Base-by-base conservation (phyloP, 1,140 invertebrate genomes). In the Pseudobourletiella spinata region DNA sequence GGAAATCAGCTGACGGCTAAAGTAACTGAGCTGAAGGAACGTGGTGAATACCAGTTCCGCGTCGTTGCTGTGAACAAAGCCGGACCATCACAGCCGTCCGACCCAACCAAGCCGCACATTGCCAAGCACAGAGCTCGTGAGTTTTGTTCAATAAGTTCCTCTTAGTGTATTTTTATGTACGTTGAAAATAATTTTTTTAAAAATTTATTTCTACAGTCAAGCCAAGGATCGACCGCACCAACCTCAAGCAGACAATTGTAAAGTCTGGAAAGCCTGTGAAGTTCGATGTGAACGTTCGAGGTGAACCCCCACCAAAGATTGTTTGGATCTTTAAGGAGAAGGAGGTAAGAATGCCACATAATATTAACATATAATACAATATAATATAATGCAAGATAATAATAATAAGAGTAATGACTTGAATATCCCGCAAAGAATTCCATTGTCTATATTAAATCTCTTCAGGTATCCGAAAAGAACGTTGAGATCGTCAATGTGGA, bases 51-150 rank as follows among this genome's bases (percentile, higher is more conserved):
- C 76, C 89, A 97, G 75, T 98, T 99, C 80, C 80, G 95, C 56
- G 83, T 98, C 1, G 83, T 91, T 69, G 95, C 96, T 14, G 87
- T 97, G 20, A 99, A 99, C 78, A 96, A 97, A 78, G 95, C 93
- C 51, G 96, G 97, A 44, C 83, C 80, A 3, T 94, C 92, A 1
- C 86, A 26, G 14, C 63, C 68, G 88, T 97, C 93, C 24, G 93
- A 96, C 69, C 85, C 94, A 1, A 95, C 89, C n/a, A 87, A 88
- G 72, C 84, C 87, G 77, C 91, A 94, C 69, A 86, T 89, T 48
- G 91, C 91, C 67, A 94, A 93, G 75, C 86, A 91, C 72, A 88
- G 89, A 77, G 80, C 87, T 70, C 78, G 89, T 92, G 78, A 87
- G 86, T 82, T 26, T 20, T 26, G 11, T 4, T 58, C 20, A 42